phyloP scores from a whole-genome alignment of 2,113 vertebrate genomes.

The Thymallus thymallus region DNA sequence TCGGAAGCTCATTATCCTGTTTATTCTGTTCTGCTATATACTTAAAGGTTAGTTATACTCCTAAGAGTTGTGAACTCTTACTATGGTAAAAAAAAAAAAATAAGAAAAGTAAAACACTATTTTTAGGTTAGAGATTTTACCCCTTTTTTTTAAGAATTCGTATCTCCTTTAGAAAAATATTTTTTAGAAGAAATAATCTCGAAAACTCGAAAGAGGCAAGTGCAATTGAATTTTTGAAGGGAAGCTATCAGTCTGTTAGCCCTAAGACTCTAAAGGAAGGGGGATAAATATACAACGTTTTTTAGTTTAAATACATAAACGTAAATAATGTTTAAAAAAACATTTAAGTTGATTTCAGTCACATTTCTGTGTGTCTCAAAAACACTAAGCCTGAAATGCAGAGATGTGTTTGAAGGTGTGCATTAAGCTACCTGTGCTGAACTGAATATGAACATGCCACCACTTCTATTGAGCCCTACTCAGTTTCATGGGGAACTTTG shows the following conservation, averaged over 20 bases:
- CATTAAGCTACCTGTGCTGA: constrained; percentile 69
- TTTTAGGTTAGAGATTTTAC: constrained; percentile 67
- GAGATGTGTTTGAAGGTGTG: constrained; percentile 79
- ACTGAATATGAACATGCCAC: constrained; percentile 79
- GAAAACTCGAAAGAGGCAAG: constrained; percentile 92
- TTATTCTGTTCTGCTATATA: constrained; percentile 43
- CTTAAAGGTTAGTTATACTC: constrained; percentile 68
- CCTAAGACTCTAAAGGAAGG: constrained; percentile 99
- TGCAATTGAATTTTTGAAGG: constrained; percentile 99
- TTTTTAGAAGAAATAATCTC: constrained; percentile 43
- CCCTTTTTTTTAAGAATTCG: constrained; percentile 63
- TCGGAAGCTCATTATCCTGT: constrained; percentile 66
- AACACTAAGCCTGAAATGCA: constrained; percentile 70
- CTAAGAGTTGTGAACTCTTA: constrained; percentile 74
- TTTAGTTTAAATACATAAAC: constrained; percentile 63
- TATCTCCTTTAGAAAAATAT: constrained; percentile 72
- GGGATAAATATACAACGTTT: constrained; percentile 79
- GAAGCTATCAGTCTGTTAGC: constrained; percentile 95
- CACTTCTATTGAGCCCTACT: constrained; percentile 92
- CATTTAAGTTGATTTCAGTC: constrained; percentile 77
- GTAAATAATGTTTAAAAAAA: constrained; percentile 78
- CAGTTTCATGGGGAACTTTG: constrained; percentile 73
- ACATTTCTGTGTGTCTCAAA: constrained; percentile 82
- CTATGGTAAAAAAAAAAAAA: constrained; percentile 47
- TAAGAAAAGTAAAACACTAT: constrained; percentile 49